phyloP scores from a whole-genome alignment of 2,888 invertebrate genomes.

The Chrysina gloriosa region DNA sequence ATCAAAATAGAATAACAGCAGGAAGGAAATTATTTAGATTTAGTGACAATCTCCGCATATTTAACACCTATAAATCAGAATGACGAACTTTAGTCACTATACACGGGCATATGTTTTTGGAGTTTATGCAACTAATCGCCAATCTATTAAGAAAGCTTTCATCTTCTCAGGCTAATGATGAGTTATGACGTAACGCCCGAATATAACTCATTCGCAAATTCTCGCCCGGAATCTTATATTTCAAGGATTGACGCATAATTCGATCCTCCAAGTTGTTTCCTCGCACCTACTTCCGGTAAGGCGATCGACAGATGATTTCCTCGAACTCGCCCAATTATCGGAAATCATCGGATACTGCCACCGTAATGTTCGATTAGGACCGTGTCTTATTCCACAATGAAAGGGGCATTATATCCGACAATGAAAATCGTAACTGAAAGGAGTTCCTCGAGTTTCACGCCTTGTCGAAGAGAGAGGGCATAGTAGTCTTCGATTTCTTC shows the following conservation, averaged over 20 bases:
- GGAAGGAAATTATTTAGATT: background rate
- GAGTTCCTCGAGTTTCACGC: constrained; percentile 55
- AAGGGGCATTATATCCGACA: constrained; percentile 18
- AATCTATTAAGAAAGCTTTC: constrained; percentile 21
- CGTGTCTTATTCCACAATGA: constrained; percentile 12
- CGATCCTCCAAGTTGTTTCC: background rate
- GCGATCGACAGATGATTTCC: background rate
- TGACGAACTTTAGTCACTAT: background rate
- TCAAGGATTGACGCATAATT: constrained; percentile 3
- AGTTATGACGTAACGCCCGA: constrained; percentile 17
- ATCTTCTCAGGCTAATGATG: constrained; percentile 22
- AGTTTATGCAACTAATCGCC: constrained; percentile 7
- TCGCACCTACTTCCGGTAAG: constrained; percentile 19
- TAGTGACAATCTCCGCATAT: background rate
- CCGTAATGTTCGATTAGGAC: constrained; percentile 19
- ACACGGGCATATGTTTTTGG: constrained; percentile 1
- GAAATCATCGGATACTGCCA: constrained; percentile 9
- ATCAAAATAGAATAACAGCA: background rate
- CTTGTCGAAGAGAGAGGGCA: constrained; percentile 53
- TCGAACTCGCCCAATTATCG: constrained; percentile 18
- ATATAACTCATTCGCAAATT: constrained; percentile 22
- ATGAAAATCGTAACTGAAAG: constrained; percentile 43
- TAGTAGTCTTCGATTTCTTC: constrained; percentile 43
- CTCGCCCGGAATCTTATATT: background rate
- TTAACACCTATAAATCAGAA: constrained; percentile 1